Base-by-base conservation (phyloP, 2,888 invertebrate species). In the Tetranychus truncatus region DNA sequence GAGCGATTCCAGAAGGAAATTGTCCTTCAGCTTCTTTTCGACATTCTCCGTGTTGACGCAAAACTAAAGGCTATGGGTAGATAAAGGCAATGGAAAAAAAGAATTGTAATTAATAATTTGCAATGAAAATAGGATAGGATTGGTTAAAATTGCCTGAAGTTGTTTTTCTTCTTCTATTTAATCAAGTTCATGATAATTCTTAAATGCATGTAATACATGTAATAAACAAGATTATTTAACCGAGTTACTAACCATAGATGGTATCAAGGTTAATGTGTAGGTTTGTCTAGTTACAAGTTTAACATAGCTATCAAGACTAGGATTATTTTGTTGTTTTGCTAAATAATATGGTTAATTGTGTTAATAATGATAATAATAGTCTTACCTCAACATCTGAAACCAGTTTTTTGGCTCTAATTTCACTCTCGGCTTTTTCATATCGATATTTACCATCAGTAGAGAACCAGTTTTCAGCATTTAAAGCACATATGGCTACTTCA, bases 391-490 rank as follows among this genome's bases (percentile, higher is more conserved):
- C 20, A 6, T 76, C 75, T n/a, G 72, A 2, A 7, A 77, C 76
- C 73, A 79, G 73, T 69, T 77, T 77, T 75, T 79, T 79, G 74
- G 55, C 67, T 72, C 78, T 75, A 71, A 79, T 78, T 76, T 79
- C 78, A 45, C 75, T 76, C 21, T 74, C 77, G 21, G 79, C 79
- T 74, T 77, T 77, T 7, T 77, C 75, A 74, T 77, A 79, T 71
- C 78, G 77, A 77, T 79, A 79, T 55, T 76, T 76, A 66, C 77
- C 77, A 71, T 78, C 76, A 72, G 74, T 69, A 67, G 74, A 75
- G 71, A 79, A 78, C 78, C 78, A 78, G 74, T 77, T 77, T 77
- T 78, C 78, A 66, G 74, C 75, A 21, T 77, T 76, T 66, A 78
- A 74, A 45, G 77, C 78, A 69, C 78, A 78, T 15, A 74, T 76